Conservation (phyloP, 1,140 invertebrate species). For the Drosophila ironensis region DNA sequence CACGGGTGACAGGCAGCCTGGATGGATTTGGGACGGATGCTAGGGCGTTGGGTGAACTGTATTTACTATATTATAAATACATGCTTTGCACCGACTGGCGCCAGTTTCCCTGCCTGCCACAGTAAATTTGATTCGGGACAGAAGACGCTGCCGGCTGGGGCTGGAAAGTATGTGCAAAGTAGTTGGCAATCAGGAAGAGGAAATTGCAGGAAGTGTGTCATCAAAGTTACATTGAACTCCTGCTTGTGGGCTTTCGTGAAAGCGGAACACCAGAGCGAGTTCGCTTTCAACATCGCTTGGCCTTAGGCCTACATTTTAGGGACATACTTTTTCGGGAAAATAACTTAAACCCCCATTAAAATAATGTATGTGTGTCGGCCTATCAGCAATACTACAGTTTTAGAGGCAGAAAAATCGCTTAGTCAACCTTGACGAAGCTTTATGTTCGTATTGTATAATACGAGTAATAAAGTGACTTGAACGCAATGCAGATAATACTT, state of each 20-base stretch:
- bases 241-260: background rate
- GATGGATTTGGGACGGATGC: background rate
- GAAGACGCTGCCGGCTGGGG: constrained; percentile 21
- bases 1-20: constrained; percentile 36
- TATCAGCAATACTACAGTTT: constrained; percentile 1
- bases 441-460: background rate
- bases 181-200: constrained; percentile 50
- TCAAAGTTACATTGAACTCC: constrained; percentile 38
- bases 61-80: background rate
- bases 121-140: background rate
- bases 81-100: constrained; percentile 19
- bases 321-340: too few species aligned
- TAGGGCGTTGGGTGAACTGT: background rate
- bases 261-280: too few species aligned
- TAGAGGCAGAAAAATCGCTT: background rate
- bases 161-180: constrained; percentile 38
- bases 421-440: constrained; percentile 8
- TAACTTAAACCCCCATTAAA: background rate
- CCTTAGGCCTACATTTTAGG: background rate
- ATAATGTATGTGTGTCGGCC: background rate
- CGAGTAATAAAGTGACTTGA: background rate
- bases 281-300: background rate
- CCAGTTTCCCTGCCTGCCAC: background rate
- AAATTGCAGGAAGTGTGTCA: constrained; percentile 37
- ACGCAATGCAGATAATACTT: background rate